Base-by-base conservation (phyloP, 2,797 vertebrate genomes). In the Lagodon rhomboides region DNA sequence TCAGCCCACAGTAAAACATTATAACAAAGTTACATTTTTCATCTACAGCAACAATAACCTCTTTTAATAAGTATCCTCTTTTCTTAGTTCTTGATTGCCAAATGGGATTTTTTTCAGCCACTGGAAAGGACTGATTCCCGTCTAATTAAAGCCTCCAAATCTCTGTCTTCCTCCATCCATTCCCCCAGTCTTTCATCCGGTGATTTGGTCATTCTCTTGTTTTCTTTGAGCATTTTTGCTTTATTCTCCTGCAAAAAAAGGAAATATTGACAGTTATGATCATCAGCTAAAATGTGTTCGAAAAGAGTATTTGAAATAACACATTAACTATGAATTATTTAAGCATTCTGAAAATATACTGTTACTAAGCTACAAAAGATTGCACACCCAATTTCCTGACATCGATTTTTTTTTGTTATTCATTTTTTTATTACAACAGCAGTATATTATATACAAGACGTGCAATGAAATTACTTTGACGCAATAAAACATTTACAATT, bases 21-120 rank as follows among this genome's bases (percentile, higher is more conserved):
- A 86, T 82, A 90, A 86, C 85, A 91, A 92, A 90, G 83, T 77
- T 75, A 90, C 75, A 84, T 83, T 59, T 90, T 83, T 86, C 50
- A 90, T 85, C 83, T 86, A 91, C 81, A 85, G 62, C 65, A 82
- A 89, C 83, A 89, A 82, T 85, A 86, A 89, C 54, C 53, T 65
- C 67, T 75, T 82, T 87, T 53, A 63, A 79, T 69, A 75, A 84
- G 65, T 66, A 70, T 69, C 72, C 30, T 73, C 43, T 80, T 61
- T 62, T 51, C 7, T 85, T 68, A 83, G 87, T 85, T 85, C 83
- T 75, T 88, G 87, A 90, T 89, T 88, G 84, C 75, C 82, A 77
- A 68, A 64, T 66, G 61, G 80, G 43, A 75, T 83, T 59, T 17
- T 68, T 71, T 27, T 55, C 25, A 30, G n/a, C 51, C 17, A 3